Percentiles rank a stretch among this genome's conserved stretches.
Conservation (phyloP, 2,113 vertebrate genomes). For the Albula glossodonta region DNA sequence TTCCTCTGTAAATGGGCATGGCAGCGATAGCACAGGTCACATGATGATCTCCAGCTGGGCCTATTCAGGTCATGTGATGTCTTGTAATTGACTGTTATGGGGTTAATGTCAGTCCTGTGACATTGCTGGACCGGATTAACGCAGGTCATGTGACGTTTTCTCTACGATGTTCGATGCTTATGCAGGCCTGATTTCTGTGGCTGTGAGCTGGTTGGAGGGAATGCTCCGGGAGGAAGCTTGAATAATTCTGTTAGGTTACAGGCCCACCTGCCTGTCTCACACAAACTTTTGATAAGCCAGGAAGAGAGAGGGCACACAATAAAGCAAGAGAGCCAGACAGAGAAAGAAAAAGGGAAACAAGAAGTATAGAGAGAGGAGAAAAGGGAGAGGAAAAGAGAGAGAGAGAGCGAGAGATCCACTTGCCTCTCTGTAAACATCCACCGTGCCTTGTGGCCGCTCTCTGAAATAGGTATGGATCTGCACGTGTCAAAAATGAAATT, state of each 20-base stretch:
- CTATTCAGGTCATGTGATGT: not conserved
- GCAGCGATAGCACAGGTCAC: not conserved
- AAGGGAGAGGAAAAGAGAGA: no score
- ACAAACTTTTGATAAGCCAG: not conserved
- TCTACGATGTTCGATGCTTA: no score
- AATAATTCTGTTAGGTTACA: not conserved
- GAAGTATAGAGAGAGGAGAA: no score
- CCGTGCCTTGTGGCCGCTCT: conserved; percentile 47
- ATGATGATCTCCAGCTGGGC: not conserved
- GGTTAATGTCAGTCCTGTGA: not conserved
- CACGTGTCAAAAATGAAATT: conserved; percentile 53
- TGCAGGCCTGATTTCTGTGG: no score
- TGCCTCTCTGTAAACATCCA: not conserved
- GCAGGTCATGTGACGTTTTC: no score
- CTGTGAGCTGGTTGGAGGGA: no score
- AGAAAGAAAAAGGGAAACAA: no score
- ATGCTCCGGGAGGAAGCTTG: not conserved
- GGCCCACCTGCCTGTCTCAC: not conserved
- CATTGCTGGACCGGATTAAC: no score
- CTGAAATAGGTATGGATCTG: conserved; percentile 52
- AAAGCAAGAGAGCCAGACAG: not conserved
- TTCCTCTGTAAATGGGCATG: not conserved
- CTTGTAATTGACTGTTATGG: not conserved
- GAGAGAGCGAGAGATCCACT: not conserved
- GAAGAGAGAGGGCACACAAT: not conserved